These are phyloP conservation scores for Yponomeuta sedellus DNA, from an alignment of 2,888 invertebrate species.

Conservation along the genomic window DNA sequence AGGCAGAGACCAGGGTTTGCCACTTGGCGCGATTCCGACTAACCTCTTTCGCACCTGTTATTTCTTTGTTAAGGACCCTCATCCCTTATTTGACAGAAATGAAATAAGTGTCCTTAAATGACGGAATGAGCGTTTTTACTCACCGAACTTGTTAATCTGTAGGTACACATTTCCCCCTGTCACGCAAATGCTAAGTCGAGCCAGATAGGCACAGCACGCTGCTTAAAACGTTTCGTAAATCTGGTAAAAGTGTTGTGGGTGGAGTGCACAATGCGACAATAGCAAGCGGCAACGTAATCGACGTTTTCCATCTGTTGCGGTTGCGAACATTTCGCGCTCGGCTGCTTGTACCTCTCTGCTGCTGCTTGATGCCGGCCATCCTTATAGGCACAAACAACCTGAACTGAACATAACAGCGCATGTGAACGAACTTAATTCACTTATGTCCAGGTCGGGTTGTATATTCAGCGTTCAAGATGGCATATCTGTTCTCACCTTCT, in stretches of 20 bases:
- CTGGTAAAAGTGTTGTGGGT: conserved; percentile 67
- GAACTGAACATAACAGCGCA: conserved; percentile 30
- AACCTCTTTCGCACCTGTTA: too few relatives aligned
- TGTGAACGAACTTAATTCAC: too few relatives aligned
- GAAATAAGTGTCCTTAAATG: not conserved
- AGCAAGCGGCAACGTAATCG: conserved; percentile 57
- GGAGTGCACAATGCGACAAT: conserved; percentile 66
- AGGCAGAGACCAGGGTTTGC: too few relatives aligned
- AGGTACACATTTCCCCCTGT: conserved; percentile 45
- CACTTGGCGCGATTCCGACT: too few relatives aligned
- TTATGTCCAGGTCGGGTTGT: too few relatives aligned
- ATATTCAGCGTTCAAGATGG: not conserved
- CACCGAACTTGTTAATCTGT: too few relatives aligned
- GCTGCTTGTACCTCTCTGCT: conserved; percentile 35
- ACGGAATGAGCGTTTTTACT: too few relatives aligned
- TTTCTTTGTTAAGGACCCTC: not conserved
- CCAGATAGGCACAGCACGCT: conserved; percentile 30
- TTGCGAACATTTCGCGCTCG: conserved; percentile 63
- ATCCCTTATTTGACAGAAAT: not conserved
- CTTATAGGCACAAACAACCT: conserved; percentile 14
- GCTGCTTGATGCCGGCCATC: conserved; percentile 33
- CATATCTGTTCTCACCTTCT: conserved; percentile 3
- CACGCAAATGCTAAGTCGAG: conserved; percentile 49
- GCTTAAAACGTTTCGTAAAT: conserved; percentile 64
- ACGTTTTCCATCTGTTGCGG: conserved; percentile 72